A percentile compares a stretch with the other conserved stretches of the same genome.
Conservation (phyloP, 2,113 vertebrate species). For the Patagioenas fasciata region DNA sequence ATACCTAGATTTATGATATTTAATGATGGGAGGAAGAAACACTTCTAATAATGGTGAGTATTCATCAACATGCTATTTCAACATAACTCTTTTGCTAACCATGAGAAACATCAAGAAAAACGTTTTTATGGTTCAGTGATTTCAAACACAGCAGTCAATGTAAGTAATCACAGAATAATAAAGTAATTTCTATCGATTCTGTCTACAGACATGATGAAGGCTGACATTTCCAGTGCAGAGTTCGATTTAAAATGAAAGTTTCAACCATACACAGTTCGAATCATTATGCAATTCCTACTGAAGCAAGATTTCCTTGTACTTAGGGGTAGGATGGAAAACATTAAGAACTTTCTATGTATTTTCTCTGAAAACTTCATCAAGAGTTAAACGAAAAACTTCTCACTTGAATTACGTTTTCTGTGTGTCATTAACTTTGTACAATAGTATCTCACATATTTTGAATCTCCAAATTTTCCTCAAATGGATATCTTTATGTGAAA, state of each 20-base stretch:
- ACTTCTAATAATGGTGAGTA: not conserved
- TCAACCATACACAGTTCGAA: not conserved
- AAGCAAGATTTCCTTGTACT: not conserved
- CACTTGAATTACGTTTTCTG: not conserved
- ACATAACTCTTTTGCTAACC: slow-evolving; percentile 26
- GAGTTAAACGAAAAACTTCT: not conserved
- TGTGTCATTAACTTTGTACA: not conserved
- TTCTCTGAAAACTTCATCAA: not conserved
- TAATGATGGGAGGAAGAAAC: not conserved
- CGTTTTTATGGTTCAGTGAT: slow-evolving; percentile 40
- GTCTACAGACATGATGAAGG: slow-evolving; percentile 46
- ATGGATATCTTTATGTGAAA: not conserved
- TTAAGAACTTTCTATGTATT: not conserved
- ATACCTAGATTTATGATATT: not conserved
- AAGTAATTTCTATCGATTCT: slow-evolving; percentile 58
- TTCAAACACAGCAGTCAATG: slow-evolving; percentile 65
- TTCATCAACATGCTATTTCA: slow-evolving; percentile 8
- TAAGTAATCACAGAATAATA: slow-evolving; percentile 68
- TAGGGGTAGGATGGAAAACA: not conserved
- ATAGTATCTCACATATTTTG: not conserved
- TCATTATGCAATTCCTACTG: not conserved
- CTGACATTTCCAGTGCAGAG: not conserved
- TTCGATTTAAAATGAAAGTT: slow-evolving; percentile 20
- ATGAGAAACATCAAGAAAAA: slow-evolving; percentile 38
- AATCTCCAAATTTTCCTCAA: not conserved